Evolutionary conservation across 2,888 invertebrate species (phyloP), one percentile per base, ranked within the genome.

Genomic region (Cheilosia pagana): DNA sequence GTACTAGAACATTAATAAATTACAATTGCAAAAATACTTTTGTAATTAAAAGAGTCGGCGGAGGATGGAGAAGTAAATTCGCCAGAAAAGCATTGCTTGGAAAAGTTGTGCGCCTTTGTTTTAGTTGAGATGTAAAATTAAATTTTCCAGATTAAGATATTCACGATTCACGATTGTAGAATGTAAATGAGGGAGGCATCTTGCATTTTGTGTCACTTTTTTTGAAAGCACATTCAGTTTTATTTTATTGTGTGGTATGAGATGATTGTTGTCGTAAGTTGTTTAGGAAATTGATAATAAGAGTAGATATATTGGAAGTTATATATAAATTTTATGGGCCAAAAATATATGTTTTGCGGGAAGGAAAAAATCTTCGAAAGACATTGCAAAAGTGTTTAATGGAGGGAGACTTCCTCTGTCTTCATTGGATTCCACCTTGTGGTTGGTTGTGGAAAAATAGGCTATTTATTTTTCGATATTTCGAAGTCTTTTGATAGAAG

Each of bases 11-110:
- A 59, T 71, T 85, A 62, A 81, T 85, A 81, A 85, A 76, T 76
- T 81, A 81, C 65, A 85, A 81, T 75, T 85, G 75, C 81, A 81
- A 76, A 85, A 85, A 81, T 76, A 71, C 81, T 75, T 85, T 76
- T 50, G 75, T 71, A 81, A 85, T 81, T 85, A 81, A 81, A 81
- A 68, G 60, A 70, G 52, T 39, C 55, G 6, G 52, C 60, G 3
- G 59, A 53, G 23, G 21, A 31, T 19, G 41, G 25, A 19, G 25
- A 52, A 52, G 59, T n/a, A 50, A 41, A 60, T 71, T 59, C 57
- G 57, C 48, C 70, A 16, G 57, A 35, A 70, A 39, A 70, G 48
- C 45, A 57, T 50, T 70, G 45, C 57, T 45, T n/a, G 57, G 28
- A 35, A 59, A 70, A 57, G 57, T 70, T 57, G 23, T 59, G 21